Conservation (phyloP, 2,797 vertebrate species). For the Pseudochromis fuscus region DNA sequence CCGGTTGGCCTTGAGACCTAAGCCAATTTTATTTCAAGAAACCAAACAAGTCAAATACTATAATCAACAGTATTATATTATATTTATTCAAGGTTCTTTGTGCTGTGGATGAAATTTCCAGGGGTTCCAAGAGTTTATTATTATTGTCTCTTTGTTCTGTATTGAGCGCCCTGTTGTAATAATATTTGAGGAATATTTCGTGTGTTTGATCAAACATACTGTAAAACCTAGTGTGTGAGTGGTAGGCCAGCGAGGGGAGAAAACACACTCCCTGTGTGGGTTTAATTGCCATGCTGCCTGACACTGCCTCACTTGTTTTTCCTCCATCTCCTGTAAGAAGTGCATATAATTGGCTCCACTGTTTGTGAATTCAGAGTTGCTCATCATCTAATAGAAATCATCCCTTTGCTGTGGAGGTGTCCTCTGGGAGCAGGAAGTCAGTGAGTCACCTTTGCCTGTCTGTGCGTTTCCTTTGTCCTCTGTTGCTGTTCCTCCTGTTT, state of each 20-base stretch:
- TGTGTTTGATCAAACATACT: constrained; percentile 65
- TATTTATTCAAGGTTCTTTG: not conserved
- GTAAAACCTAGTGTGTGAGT: constrained; percentile 58
- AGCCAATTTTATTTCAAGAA: constrained; percentile 10
- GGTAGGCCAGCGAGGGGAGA: constrained; percentile 58
- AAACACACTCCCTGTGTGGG: constrained; percentile 72
- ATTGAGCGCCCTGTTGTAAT: constrained; percentile 43
- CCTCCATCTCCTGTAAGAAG: constrained; percentile 72
- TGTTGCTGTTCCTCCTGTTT: constrained; percentile 57
- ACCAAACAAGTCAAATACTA: not conserved
- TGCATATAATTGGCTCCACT: constrained; percentile 78
- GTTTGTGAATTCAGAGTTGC: constrained; percentile 78
- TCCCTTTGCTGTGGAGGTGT: constrained; percentile 77
- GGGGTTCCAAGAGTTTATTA: constrained; percentile 53
- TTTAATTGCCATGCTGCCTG: constrained; percentile 79
- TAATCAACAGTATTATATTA: not conserved
- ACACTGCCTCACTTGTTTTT: constrained; percentile 74
- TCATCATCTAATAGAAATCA: constrained; percentile 77
- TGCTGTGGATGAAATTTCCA: constrained; percentile 51
- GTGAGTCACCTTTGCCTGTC: constrained; percentile 73
- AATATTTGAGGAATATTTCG: constrained; percentile 65
- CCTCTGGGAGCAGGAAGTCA: constrained; percentile 75
- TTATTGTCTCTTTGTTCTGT: constrained; percentile 48
- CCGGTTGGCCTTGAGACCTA: not conserved
- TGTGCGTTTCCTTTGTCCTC: constrained; percentile 66